A percentile compares a stretch with the other conserved stretches of the same genome.
Evolutionary conservation across 2,797 vertebrate genomes (phyloP).

Genomic region (Pygocentrus nattereri): DNA sequence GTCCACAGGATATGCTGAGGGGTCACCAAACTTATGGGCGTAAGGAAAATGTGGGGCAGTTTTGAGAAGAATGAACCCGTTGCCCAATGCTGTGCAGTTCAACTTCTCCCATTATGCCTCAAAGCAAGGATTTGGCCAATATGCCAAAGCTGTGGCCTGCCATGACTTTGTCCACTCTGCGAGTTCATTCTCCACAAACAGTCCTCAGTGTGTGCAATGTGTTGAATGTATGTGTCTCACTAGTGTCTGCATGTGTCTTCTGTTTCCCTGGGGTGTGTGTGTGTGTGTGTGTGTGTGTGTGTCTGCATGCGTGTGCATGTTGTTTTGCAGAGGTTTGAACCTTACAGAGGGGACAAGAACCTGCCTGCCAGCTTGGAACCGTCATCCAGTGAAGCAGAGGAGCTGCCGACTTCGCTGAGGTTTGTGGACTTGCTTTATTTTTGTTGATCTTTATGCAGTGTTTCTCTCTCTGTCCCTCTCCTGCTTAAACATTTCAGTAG

Average conservation of each 20-base stretch:
- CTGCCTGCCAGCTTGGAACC: constrained; percentile 94
- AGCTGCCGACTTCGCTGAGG: constrained; percentile 90
- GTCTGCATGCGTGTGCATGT: constrained; percentile 40
- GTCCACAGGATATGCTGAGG: constrained; percentile 62
- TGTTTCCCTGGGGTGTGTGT: constrained; percentile 34
- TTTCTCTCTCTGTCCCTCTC: constrained; percentile 13
- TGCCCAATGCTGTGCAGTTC: constrained; percentile 65
- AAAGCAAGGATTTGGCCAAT: constrained; percentile 46
- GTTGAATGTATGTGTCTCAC: constrained; percentile 23
- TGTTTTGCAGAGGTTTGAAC: constrained; percentile 88
- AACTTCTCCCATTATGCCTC: constrained; percentile 66
- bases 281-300: constrained; percentile 41
- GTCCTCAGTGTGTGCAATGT: constrained; percentile 45
- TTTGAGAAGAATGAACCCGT: constrained; percentile 76
- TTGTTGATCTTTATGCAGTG: constrained; percentile 16
- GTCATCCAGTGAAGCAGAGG: constrained; percentile 88
- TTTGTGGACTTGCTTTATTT: constrained; percentile 63
- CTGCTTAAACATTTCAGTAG: background rate
- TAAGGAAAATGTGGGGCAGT: constrained; percentile 65
- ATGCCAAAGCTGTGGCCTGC: constrained; percentile 38
- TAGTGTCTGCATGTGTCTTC: constrained; percentile 18
- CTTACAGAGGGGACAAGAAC: constrained; percentile 92
- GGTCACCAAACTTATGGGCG: constrained; percentile 66
- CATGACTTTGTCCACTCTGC: constrained; percentile 30
- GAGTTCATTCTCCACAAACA: constrained; percentile 57